phyloP scores from a whole-genome alignment of 2,797 vertebrate species.

The Gouania willdenowi region DNA sequence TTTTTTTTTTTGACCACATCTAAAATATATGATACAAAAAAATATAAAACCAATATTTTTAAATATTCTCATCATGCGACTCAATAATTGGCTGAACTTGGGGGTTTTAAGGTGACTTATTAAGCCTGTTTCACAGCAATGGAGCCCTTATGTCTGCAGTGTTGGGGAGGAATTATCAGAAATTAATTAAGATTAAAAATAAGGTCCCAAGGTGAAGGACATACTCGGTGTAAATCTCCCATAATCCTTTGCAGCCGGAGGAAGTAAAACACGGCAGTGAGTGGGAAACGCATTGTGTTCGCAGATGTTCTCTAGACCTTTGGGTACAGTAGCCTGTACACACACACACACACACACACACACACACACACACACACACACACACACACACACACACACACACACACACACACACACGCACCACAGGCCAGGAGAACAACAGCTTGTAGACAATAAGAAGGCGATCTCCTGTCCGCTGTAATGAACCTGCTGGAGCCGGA shows the following conservation, averaged over 20 bases:
- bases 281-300: too few species aligned
- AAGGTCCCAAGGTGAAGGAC: constrained; percentile 69
- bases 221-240: constrained; percentile 72
- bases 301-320: too few species aligned
- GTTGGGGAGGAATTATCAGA: constrained; percentile 73
- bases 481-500: too few species aligned
- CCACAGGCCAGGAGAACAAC: too few species aligned
- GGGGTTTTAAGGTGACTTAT: too few species aligned
- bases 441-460: too few species aligned
- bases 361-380: too few species aligned
- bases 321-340: too few species aligned
- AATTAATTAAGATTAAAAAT: constrained; percentile 78
- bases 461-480: too few species aligned
- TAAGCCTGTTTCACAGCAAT: constrained; percentile 41
- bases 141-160: constrained; percentile 44
- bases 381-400: too few species aligned
- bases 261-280: constrained; percentile 41
- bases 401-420: too few species aligned
- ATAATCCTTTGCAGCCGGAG: constrained; percentile 63
- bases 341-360: too few species aligned
- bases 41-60: background rate
- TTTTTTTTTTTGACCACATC: constrained; percentile 15
- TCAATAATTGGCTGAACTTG: constrained; percentile 7
- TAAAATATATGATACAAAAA: constrained; percentile 23
- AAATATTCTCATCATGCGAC: background rate